Percentiles rank a stretch among this genome's conserved stretches.
These are phyloP conservation scores for Tipula vernalis DNA, from an alignment of 2,888 invertebrate species.

Conservation along the genomic window DNA sequence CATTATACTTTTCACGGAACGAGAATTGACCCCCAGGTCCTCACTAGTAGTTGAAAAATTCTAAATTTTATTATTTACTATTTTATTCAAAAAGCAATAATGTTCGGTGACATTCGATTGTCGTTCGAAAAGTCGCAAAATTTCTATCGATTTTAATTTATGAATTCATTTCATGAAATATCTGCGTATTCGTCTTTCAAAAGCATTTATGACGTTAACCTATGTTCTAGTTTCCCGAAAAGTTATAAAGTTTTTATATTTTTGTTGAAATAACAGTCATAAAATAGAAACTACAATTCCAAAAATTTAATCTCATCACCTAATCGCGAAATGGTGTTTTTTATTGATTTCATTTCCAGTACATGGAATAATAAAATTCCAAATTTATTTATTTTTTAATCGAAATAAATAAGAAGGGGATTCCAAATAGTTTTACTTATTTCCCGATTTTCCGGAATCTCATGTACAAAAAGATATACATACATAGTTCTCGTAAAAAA, in stretches of 20 bases:
- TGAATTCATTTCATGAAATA: no score
- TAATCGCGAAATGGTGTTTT: slow-evolving; percentile 37
- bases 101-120: no score
- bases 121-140: no score
- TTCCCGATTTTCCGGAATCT: neutral
- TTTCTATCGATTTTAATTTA: no score
- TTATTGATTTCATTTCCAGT: slow-evolving; percentile 19
- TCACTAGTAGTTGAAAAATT: no score
- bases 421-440: neutral
- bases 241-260: neutral
- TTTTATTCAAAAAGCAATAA: no score
- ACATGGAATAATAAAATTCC: neutral
- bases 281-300: neutral
- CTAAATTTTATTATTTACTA: no score
- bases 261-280: neutral
- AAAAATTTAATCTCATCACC: slow-evolving; percentile 34
- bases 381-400: slow-evolving; percentile 4
- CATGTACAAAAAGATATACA: neutral
- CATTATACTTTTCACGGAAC: no score
- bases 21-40: no score
- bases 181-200: no score
- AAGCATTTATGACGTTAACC: neutral
- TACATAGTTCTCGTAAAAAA: neutral
- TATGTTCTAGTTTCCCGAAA: neutral
- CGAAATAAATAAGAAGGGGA: neutral